phyloP scores from a whole-genome alignment of 2,113 vertebrate genomes.

The Ceyx margarethae region DNA sequence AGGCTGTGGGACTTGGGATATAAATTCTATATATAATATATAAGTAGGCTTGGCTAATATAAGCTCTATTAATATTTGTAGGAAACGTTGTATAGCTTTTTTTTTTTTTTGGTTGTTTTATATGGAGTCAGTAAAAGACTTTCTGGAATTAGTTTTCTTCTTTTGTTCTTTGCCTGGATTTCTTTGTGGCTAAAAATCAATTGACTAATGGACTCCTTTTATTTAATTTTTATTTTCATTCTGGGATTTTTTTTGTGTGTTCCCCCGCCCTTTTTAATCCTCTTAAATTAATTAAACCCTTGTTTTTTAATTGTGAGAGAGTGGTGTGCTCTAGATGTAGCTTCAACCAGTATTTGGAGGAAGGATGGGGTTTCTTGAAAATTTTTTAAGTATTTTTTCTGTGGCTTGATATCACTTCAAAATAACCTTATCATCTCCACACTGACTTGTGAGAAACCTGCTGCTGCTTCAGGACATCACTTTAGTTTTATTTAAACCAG shows the following conservation, averaged over 20 bases:
- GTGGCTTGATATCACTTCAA: neutral
- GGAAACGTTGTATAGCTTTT: neutral
- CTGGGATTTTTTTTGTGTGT: neutral
- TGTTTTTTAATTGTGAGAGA: neutral
- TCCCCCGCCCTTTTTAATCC: neutral
- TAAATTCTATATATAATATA: neutral
- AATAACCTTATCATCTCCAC: neutral
- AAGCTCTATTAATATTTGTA: neutral
- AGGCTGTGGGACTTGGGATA: neutral
- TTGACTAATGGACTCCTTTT: neutral
- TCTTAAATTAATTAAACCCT: accelerated
- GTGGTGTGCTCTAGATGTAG: neutral
- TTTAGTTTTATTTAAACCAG: neutral
- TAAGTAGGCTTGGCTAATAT: neutral
- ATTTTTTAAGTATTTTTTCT: neutral
- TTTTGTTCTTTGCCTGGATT: neutral
- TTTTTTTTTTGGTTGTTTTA: neutral
- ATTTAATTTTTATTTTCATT: neutral
- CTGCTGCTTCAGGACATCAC: neutral
- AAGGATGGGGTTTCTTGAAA: neutral
- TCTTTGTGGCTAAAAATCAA: neutral
- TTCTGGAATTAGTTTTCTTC: neutral
- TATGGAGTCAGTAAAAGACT: accelerated
- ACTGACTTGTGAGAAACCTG: neutral
- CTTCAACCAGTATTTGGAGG: neutral